These are phyloP conservation scores for Neoarius graeffei DNA, from an alignment of 2,113 vertebrate species.

Conservation along the genomic window DNA sequence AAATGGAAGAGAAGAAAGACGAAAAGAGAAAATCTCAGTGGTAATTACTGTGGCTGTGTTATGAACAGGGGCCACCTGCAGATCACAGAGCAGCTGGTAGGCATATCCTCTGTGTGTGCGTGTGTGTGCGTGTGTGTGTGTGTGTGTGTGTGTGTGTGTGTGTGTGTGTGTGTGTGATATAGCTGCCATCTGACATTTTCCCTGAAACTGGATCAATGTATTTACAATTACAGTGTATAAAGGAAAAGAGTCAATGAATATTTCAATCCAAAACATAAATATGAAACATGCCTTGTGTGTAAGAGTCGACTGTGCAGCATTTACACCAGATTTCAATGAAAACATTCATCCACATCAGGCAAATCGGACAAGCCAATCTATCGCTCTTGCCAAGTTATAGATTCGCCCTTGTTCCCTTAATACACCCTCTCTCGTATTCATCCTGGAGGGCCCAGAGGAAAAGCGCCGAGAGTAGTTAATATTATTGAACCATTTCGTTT, in stretches of 20 bases:
- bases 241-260: not conserved
- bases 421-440: conserved; percentile 49
- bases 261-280: not conserved
- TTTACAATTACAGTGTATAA: conserved; percentile 1
- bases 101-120: conserved; percentile 31
- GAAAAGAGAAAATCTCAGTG: conserved; percentile 56
- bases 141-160: conserved; percentile 41
- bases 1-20: conserved; percentile 39
- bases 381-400: conserved; percentile 56
- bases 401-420: conserved; percentile 49
- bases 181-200: conserved; percentile 29
- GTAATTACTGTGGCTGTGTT: conserved; percentile 61
- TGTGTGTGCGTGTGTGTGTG: conserved; percentile 41
- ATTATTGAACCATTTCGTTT: conserved; percentile 55
- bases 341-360: not conserved
- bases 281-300: conserved; percentile 15
- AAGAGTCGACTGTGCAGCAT: not conserved
- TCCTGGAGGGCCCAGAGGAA: conserved; percentile 42
- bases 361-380: conserved; percentile 35
- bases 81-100: conserved; percentile 63
- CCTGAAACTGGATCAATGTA: conserved; percentile 15
- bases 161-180: conserved; percentile 32
- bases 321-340: not conserved
- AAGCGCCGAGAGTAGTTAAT: conserved; percentile 52
- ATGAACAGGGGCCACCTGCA: conserved; percentile 66